Conservation (phyloP, 2,797 vertebrate genomes). For the Choloepus didactylus region DNA sequence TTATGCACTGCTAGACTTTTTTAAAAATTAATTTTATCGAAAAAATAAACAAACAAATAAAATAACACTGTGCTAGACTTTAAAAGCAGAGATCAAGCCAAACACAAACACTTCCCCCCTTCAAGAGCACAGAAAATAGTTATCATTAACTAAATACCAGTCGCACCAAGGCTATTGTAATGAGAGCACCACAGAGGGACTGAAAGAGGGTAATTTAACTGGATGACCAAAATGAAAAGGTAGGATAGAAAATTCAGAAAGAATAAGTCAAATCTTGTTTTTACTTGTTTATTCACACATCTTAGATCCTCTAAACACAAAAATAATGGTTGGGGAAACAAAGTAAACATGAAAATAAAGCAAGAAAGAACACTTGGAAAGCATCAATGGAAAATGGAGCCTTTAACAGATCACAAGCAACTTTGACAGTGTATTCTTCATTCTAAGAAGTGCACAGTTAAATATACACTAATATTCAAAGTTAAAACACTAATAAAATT, state of each 20-base stretch:
- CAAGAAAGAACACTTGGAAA: slow-evolving; percentile 29
- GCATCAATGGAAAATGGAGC: slow-evolving; percentile 32
- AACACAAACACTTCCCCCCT: neutral
- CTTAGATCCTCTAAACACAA: slow-evolving; percentile 44
- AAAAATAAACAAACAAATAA: no score
- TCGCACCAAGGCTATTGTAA: neutral
- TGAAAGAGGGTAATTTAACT: slow-evolving; percentile 46
- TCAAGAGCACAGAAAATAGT: neutral
- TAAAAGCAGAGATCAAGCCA: neutral
- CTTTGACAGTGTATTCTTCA: slow-evolving; percentile 50
- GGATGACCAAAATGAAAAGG: slow-evolving; percentile 46
- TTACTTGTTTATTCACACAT: slow-evolving; percentile 50
- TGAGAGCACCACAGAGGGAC: neutral
- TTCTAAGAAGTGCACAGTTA: slow-evolving; percentile 13
- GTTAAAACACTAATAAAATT: slow-evolving; percentile 38
- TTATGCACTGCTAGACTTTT: neutral
- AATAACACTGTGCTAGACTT: neutral
- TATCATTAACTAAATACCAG: neutral
- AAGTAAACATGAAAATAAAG: slow-evolving; percentile 38
- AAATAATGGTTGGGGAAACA: slow-evolving; percentile 26
- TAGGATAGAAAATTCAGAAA: slow-evolving; percentile 48
- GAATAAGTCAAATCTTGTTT: slow-evolving; percentile 45
- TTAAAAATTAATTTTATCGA: no score
- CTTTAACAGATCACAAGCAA: neutral
- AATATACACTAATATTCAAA: slow-evolving; percentile 1